phyloP scores from a whole-genome alignment of 1,140 invertebrate species.

The Reticulitermes speratus region DNA sequence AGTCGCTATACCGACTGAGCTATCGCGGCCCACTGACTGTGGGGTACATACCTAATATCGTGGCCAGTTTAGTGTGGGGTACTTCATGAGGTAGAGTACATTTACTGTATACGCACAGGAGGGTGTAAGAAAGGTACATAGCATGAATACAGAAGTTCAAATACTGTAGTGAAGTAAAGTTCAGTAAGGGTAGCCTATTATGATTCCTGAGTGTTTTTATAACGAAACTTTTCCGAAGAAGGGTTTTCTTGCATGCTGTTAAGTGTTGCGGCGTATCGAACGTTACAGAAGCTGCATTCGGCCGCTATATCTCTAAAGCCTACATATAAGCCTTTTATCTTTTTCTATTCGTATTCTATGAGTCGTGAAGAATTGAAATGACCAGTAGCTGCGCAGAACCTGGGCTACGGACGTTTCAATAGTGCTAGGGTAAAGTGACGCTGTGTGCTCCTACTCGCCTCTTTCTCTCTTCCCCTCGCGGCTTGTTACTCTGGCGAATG shows the following conservation, averaged over 20 bases:
- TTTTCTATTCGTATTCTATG: background rate
- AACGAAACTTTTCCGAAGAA: background rate
- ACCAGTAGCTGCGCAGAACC: background rate
- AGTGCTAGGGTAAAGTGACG: background rate
- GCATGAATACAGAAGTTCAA: background rate
- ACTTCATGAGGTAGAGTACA: too few relatives aligned
- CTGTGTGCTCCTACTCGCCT: background rate
- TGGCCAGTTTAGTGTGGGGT: too few relatives aligned
- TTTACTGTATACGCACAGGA: too few relatives aligned
- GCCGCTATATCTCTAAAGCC: background rate
- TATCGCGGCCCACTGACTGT: too few relatives aligned
- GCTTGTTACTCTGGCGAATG: background rate
- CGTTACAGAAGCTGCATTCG: background rate
- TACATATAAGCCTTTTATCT: background rate
- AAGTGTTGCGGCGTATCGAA: background rate
- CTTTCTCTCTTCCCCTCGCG: too few relatives aligned
- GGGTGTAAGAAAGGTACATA: background rate
- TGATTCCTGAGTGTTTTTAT: background rate
- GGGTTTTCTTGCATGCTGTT: background rate
- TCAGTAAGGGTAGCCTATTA: background rate
- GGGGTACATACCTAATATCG: too few relatives aligned
- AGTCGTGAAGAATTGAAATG: constrained; percentile 3
- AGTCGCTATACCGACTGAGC: too few relatives aligned
- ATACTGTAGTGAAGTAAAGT: background rate
- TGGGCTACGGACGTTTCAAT: background rate